Conservation (phyloP, 1,140 invertebrate genomes). For the Papilio glaucus region DNA sequence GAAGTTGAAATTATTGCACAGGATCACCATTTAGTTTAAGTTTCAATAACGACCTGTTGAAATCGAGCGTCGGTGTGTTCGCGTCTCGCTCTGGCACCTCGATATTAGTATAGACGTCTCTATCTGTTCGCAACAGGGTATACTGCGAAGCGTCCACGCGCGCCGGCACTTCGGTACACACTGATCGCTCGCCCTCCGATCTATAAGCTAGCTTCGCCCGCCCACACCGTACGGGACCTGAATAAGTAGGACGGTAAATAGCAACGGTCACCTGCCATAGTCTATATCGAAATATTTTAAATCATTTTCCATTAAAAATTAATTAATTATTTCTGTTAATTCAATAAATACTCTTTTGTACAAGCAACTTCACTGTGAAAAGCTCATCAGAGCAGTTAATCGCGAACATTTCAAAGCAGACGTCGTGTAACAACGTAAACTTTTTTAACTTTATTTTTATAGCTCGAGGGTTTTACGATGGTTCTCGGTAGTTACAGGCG, state of each 20-base stretch:
- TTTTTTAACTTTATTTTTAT: conserved; percentile 25
- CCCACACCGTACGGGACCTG: conserved; percentile 65
- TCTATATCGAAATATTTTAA: neutral
- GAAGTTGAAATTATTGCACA: conserved; percentile 73
- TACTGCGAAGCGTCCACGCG: conserved; percentile 64
- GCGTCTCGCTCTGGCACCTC: conserved; percentile 58
- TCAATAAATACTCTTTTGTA: conserved; percentile 15
- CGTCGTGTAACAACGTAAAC: conserved; percentile 20
- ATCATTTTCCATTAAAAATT: neutral
- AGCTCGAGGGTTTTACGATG: conserved; percentile 19
- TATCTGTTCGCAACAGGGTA: conserved; percentile 45
- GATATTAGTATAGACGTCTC: conserved; percentile 61
- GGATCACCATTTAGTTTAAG: conserved; percentile 75
- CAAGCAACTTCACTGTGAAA: neutral
- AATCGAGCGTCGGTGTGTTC: conserved; percentile 54
- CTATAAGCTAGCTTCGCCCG: conserved; percentile 71
- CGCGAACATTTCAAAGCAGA: conserved; percentile 18
- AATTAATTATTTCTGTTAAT: neutral
- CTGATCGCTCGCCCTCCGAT: conserved; percentile 69
- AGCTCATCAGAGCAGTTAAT: conserved; percentile 13
- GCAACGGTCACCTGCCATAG: conserved; percentile 62
- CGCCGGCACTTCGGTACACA: conserved; percentile 67
- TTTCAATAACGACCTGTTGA: conserved; percentile 81
- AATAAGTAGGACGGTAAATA: conserved; percentile 76
- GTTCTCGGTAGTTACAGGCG: conserved; percentile 3